These are phyloP conservation scores for Microctenopoma stevenorrisi DNA, from an alignment of 2,797 vertebrate species.

Conservation along the genomic window DNA sequence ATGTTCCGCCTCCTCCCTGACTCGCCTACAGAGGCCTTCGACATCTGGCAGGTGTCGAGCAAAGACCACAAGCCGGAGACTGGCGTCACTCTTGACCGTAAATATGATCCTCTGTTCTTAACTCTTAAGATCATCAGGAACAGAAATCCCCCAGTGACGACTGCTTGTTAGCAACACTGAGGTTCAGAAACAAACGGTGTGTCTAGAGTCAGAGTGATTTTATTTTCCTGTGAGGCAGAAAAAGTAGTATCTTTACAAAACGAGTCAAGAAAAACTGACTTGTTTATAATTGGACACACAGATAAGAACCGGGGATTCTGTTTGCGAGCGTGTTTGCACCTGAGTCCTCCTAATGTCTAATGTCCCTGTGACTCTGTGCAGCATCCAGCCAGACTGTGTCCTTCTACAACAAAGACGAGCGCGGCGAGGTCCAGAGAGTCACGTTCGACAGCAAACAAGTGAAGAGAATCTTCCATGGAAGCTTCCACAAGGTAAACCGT, in stretches of 20 bases:
- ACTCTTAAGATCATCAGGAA: too few relatives aligned
- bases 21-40: slow-evolving; percentile 90
- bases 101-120: slow-evolving; percentile 54
- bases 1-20: slow-evolving; percentile 94
- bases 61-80: slow-evolving; percentile 93
- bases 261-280: neutral
- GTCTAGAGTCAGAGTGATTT: neutral
- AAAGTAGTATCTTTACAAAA: neutral
- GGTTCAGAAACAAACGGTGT: neutral
- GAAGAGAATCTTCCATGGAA: slow-evolving; percentile 95
- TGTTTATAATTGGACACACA: neutral
- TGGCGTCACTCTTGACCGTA: slow-evolving; percentile 92
- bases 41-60: slow-evolving; percentile 96
- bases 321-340: neutral
- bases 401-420: slow-evolving; percentile 95
- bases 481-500: slow-evolving; percentile 98
- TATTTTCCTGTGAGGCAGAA: neutral
- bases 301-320: neutral
- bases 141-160: slow-evolving; percentile 12
- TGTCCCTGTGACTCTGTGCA: slow-evolving; percentile 58
- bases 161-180: slow-evolving; percentile 21
- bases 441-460: slow-evolving; percentile 89
- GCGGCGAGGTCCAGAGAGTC: slow-evolving; percentile 90
- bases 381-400: slow-evolving; percentile 91
- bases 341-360: slow-evolving; percentile 1